Percentiles rank a stretch among this genome's conserved stretches.
Evolutionary conservation across 2,888 invertebrate species (phyloP).

Genomic region (Hirtodrosophila histrioides): DNA sequence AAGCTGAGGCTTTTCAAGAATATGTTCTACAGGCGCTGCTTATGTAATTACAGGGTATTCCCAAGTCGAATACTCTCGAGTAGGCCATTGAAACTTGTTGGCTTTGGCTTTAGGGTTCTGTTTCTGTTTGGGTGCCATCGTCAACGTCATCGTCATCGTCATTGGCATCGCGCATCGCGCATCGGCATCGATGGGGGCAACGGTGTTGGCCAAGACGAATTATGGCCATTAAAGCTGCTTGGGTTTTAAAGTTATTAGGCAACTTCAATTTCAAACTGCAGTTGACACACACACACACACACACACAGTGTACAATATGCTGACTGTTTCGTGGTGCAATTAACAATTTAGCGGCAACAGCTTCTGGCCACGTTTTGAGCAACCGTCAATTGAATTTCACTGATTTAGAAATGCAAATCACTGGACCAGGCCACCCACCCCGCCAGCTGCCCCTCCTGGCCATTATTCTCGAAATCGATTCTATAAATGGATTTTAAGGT

Average conservation of each 20-base stretch:
- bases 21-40: too few species aligned
- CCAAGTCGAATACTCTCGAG: too few species aligned
- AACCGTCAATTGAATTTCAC: conserved; percentile 1
- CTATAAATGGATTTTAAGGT: conserved; percentile 64
- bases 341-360: conserved; percentile 10
- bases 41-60: too few species aligned
- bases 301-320: not conserved
- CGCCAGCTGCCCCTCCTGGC: conserved; percentile 5
- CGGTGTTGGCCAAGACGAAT: conserved; percentile 60
- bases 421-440: not conserved
- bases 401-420: conserved; percentile 8
- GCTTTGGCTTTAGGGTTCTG: conserved; percentile 33
- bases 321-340: conserved; percentile 10
- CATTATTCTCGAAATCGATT: not conserved
- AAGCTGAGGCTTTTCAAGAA: too few species aligned
- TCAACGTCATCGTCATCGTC: conserved; percentile 18
- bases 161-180: conserved; percentile 8
- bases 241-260: conserved; percentile 74
- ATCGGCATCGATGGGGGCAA: conserved; percentile 21
- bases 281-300: conserved; percentile 19
- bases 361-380: not conserved
- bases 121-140: conserved; percentile 36
- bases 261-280: conserved; percentile 63
- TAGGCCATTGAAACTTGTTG: not conserved
- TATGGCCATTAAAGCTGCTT: conserved; percentile 76